Evolutionary conservation across 1,140 invertebrate genomes (phyloP), one percentile per base, ranked within the genome.

Genomic region (Zaprionus taronus): DNA sequence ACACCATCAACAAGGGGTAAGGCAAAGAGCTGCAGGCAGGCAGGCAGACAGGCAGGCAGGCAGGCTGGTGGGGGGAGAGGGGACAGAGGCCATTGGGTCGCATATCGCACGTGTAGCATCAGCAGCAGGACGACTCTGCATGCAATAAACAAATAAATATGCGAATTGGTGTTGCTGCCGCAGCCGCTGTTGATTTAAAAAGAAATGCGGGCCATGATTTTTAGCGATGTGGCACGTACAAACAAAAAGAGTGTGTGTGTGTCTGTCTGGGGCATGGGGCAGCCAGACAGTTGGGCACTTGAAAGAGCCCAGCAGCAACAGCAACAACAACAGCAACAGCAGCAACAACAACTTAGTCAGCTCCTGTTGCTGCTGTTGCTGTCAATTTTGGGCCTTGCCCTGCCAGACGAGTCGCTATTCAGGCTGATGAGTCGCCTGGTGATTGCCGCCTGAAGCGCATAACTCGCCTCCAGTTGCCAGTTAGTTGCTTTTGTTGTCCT

Each of bases 121-220:
- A 53, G 28, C 41, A 55, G 65, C 44, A 65, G 61, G 60, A 58
- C 65, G 38, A 58, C 38, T 31, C 24, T 66, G 49, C 84, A 65
- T 83, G 84, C 84, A 89, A 84, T 90, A 89, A 89, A 84, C 85
- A 89, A 89, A 89, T 89, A 89, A 89, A 90, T 90, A 89, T 77
- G 79, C 81, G 58, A 70, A 82, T 60, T 82, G 81, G 55, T 80
- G 83, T 56, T 79, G 78, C 57, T 58, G 51, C 56, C 55, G 68
- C 51, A 67, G 77, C 55, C 65, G 55, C 64, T 80, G 74, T 89
- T 89, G 81, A 89, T 89, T 89, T 81, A 70, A 70, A 82, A 75
- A 75, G 79, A 90, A 89, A 89, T 89, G 84, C 84, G 84, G 84
- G 84, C 81, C 81, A 90, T 90, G 84, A 89, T 89, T 89, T 89